Percentiles rank a stretch among this genome's conserved stretches.
Conservation (phyloP, 2,113 vertebrate species). For the Sinocyclocheilus grahami region DNA sequence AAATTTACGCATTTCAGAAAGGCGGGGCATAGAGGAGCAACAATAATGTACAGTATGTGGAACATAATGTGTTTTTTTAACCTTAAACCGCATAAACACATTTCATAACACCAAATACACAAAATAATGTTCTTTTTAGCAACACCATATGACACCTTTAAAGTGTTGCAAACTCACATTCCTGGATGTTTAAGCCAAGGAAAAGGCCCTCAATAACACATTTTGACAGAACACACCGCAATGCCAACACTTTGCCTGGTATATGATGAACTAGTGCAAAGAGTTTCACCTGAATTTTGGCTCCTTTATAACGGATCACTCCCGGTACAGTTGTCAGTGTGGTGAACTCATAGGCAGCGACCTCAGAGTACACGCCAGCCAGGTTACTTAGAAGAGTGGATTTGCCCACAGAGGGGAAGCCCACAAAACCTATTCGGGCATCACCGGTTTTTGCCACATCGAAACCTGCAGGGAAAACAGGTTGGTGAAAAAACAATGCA, state of each 20-base stretch:
- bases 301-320: slow-evolving; percentile 97
- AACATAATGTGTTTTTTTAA: too few relatives aligned
- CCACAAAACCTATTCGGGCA: slow-evolving; percentile 95
- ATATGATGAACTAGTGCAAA: slow-evolving; percentile 48
- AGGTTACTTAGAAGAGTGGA: slow-evolving; percentile 96
- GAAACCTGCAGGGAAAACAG: slow-evolving; percentile 78
- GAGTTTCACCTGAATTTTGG: slow-evolving; percentile 92
- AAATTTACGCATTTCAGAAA: too few relatives aligned
- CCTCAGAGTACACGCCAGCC: slow-evolving; percentile 97
- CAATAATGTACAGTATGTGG: too few relatives aligned
- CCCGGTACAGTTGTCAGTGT: slow-evolving; percentile 96
- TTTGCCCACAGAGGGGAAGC: slow-evolving; percentile 96
- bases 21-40: too few relatives aligned
- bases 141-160: too few relatives aligned
- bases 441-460: slow-evolving; percentile 98
- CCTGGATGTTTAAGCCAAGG: neutral
- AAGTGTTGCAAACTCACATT: neutral
- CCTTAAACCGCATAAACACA: too few relatives aligned
- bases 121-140: too few relatives aligned
- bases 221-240: neutral
- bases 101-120: too few relatives aligned
- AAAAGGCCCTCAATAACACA: neutral
- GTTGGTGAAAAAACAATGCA: neutral
- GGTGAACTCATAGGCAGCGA: slow-evolving; percentile 97
- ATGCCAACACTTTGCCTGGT: slow-evolving; percentile 73